Evolutionary conservation across 2,797 vertebrate species (phyloP).

Genomic region (Onychomys leucogaster): DNA sequence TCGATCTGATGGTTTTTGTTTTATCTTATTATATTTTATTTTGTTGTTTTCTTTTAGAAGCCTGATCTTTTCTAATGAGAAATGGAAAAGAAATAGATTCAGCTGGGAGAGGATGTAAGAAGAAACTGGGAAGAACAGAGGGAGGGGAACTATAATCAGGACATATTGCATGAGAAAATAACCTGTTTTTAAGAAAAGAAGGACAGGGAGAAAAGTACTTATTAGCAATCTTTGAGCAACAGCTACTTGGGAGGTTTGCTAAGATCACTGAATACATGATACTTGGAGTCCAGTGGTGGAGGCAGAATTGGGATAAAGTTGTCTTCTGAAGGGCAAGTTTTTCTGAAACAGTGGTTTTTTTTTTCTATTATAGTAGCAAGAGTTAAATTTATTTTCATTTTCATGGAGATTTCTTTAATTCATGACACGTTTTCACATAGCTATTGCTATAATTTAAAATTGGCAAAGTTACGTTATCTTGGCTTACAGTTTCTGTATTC

Average conservation of each 20-base stretch:
- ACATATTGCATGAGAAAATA: neutral
- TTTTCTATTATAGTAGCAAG: neutral
- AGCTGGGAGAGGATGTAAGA: neutral
- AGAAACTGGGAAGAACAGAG: neutral
- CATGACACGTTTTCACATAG: neutral
- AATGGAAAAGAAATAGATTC: neutral
- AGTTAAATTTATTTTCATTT: constrained; percentile 32
- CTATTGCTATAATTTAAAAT: constrained; percentile 35
- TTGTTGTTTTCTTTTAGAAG: too few relatives aligned
- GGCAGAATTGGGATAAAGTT: neutral
- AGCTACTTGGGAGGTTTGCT: neutral
- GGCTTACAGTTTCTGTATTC: neutral
- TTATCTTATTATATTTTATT: too few relatives aligned
- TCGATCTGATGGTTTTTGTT: too few relatives aligned
- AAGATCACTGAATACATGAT: neutral
- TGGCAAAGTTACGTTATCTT: neutral
- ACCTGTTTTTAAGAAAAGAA: neutral
- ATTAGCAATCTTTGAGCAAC: neutral
- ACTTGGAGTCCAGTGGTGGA: neutral
- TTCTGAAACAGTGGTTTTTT: neutral
- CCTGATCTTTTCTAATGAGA: neutral
- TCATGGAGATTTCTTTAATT: constrained; percentile 22
- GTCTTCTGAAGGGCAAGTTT: constrained; percentile 1
- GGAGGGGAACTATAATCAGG: neutral
- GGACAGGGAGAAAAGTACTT: neutral